Percentiles rank a stretch among this genome's conserved stretches.
These are phyloP conservation scores for Diachasmimorpha longicaudata DNA, from an alignment of 1,140 invertebrate genomes.

Conservation along the genomic window DNA sequence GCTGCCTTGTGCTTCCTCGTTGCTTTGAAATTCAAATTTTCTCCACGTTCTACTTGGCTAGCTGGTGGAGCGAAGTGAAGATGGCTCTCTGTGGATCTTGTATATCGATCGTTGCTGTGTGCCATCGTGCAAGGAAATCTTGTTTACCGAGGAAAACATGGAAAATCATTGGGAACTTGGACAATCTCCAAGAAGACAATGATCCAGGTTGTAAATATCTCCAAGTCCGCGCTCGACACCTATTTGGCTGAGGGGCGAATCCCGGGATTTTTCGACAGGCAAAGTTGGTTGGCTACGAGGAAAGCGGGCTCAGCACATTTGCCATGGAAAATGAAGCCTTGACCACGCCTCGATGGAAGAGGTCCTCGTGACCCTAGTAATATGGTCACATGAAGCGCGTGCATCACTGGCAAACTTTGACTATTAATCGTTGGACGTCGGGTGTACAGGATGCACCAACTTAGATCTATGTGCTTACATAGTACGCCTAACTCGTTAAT, in stretches of 20 bases:
- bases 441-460: constrained; percentile 15
- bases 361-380: neutral
- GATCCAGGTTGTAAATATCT: neutral
- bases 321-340: neutral
- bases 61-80: neutral
- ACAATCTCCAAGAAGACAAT: neutral
- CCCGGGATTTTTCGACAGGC: neutral
- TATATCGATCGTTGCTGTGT: neutral
- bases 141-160: neutral
- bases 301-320: neutral
- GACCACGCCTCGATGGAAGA: constrained; percentile 8
- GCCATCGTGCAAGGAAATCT: neutral
- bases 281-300: neutral
- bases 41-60: constrained; percentile 46
- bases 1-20: constrained; percentile 6
- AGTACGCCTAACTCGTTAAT: constrained; percentile 7
- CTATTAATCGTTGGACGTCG: constrained; percentile 22
- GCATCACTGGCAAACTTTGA: constrained; percentile 12
- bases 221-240: neutral
- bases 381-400: neutral
- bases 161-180: neutral
- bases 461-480: constrained; percentile 9
- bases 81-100: neutral
- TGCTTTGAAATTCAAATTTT: constrained; percentile 47
- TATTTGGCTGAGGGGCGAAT: neutral